These are phyloP conservation scores for Drosophila kokeensis DNA, from an alignment of 2,888 invertebrate genomes.

Conservation along the genomic window DNA sequence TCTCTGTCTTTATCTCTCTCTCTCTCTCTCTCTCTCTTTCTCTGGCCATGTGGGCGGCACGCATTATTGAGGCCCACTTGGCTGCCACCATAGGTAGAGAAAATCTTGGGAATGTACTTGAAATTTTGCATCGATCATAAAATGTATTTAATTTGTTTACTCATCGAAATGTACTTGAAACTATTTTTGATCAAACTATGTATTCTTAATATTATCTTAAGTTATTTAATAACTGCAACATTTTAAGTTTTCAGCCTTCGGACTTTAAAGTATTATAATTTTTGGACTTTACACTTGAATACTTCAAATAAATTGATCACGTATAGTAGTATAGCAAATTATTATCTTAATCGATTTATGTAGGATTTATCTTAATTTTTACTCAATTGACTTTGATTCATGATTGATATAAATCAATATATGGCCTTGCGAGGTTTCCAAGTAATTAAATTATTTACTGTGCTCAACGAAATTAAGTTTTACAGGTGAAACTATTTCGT, in stretches of 20 bases:
- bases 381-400: not conserved
- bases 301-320: no score
- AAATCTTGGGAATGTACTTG: not conserved
- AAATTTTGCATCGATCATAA: not conserved
- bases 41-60: slow-evolving; percentile 49
- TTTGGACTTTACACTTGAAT: no score
- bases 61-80: slow-evolving; percentile 26
- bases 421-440: not conserved
- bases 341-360: not conserved
- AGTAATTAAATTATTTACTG: not conserved
- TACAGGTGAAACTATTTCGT: slow-evolving; percentile 1
- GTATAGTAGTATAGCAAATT: no score
- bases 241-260: not conserved
- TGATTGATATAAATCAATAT: not conserved
- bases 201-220: not conserved
- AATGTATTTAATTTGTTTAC: not conserved
- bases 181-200: not conserved
- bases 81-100: slow-evolving; percentile 31
- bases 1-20: not conserved
- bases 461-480: not conserved
- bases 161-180: not conserved
- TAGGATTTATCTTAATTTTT: not conserved
- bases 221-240: not conserved
- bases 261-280: not conserved
- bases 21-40: not conserved